Evolutionary conservation across 2,888 invertebrate species (phyloP).

Genomic region (Leucophenga montana): DNA sequence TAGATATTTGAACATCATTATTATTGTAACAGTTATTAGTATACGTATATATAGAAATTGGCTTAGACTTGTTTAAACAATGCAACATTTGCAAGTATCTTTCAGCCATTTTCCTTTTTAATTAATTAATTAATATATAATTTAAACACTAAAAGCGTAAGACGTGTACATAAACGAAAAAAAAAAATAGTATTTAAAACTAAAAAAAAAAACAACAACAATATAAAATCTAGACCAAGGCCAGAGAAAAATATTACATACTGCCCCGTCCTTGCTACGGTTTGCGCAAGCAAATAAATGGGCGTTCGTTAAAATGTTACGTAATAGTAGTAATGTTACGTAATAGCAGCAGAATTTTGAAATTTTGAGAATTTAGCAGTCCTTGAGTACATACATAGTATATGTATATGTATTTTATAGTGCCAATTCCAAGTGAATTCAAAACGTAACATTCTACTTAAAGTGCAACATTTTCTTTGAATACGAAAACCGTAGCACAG

Average conservation of each 20-base stretch:
- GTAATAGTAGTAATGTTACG: too few species aligned
- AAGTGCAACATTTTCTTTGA: too few species aligned
- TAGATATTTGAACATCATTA: constrained; percentile 30
- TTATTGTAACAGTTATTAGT: constrained; percentile 46
- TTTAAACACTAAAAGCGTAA: background rate
- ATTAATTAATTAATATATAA: constrained; percentile 25
- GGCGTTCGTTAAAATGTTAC: too few species aligned
- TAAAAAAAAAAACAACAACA: background rate
- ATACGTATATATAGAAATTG: constrained; percentile 38
- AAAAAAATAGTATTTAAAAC: background rate
- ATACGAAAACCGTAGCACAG: too few species aligned
- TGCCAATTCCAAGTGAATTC: too few species aligned
- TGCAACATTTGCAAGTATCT: constrained; percentile 47
- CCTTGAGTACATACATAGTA: too few species aligned
- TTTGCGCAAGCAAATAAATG: too few species aligned
- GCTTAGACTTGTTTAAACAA: background rate
- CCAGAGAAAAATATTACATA: background rate
- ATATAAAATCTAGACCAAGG: background rate
- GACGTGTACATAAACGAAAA: background rate
- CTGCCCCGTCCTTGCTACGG: too few species aligned
- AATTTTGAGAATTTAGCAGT: too few species aligned
- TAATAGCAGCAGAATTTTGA: too few species aligned
- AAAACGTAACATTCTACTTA: too few species aligned
- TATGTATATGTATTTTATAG: too few species aligned
- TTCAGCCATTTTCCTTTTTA: constrained; percentile 35